Evolutionary conservation across 1,140 invertebrate species (phyloP).

Genomic region (Telenomus remus): DNA sequence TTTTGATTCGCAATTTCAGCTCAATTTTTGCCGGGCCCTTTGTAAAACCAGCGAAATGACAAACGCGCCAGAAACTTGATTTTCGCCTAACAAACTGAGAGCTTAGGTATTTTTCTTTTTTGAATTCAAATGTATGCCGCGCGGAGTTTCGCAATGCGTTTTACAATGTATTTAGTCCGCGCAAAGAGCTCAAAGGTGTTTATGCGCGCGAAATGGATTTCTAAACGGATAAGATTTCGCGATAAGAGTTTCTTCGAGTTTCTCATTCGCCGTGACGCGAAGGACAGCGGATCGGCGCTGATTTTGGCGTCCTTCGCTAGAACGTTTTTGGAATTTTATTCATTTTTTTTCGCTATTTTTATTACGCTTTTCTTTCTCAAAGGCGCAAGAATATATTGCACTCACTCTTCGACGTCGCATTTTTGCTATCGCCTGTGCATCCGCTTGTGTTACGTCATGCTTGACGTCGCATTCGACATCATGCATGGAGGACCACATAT

Average conservation of each 20-base stretch:
- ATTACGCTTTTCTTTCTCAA: too few relatives aligned
- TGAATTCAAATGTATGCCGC: background rate
- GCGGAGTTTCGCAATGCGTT: constrained; percentile 16
- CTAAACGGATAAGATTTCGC: constrained; percentile 25
- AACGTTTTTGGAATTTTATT: too few relatives aligned
- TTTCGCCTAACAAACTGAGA: background rate
- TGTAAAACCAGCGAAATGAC: too few relatives aligned
- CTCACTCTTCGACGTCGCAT: constrained; percentile 24
- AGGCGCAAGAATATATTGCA: constrained; percentile 14
- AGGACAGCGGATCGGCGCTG: too few relatives aligned
- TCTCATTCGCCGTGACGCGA: constrained; percentile 16
- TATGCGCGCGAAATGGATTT: constrained; percentile 13
- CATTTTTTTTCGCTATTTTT: too few relatives aligned
- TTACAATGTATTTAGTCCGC: constrained; percentile 35
- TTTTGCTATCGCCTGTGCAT: constrained; percentile 33
- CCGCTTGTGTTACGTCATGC: constrained; percentile 41
- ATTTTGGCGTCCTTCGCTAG: too few relatives aligned
- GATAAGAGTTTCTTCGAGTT: constrained; percentile 11
- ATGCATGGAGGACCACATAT: constrained; percentile 46
- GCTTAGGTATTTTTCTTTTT: constrained; percentile 4
- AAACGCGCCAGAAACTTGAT: constrained; percentile 1
- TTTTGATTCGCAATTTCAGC: too few relatives aligned
- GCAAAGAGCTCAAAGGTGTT: constrained; percentile 22
- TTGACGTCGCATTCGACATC: constrained; percentile 46
- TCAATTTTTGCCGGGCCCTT: too few relatives aligned